Conservation (phyloP, 1,140 invertebrate genomes). For the Heterodera carotae region DNA sequence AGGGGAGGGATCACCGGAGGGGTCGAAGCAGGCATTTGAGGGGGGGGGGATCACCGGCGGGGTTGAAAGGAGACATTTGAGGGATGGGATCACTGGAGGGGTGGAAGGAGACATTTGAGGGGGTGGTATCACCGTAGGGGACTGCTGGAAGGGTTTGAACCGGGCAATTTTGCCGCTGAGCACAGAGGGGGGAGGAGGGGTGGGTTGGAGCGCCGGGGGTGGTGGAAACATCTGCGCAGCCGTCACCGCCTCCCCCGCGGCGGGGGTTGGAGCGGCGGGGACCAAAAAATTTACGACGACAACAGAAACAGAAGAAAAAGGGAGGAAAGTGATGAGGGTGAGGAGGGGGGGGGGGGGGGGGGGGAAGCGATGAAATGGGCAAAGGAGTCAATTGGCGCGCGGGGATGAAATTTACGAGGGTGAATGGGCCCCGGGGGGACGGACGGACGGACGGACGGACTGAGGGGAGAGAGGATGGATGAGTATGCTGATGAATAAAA, state of each 20-base stretch:
- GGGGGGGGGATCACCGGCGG: too few species aligned
- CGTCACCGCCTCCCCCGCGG: too few species aligned
- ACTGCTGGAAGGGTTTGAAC: conserved; percentile 6
- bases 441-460: background rate
- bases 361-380: background rate
- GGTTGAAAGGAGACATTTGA: background rate
- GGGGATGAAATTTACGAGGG: background rate
- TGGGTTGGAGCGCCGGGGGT: too few species aligned
- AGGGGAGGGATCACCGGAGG: too few species aligned
- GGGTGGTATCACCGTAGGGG: background rate
- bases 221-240: background rate
- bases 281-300: background rate
- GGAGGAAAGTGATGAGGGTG: background rate
- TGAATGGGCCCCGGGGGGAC: background rate
- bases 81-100: background rate
- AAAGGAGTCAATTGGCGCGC: conserved; percentile 1
- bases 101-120: too few species aligned
- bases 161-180: conserved; percentile 1
- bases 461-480: background rate
- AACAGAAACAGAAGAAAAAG: conserved; percentile 1
- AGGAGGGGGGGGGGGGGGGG: too few species aligned
- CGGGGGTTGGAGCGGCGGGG: too few species aligned
- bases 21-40: too few species aligned
- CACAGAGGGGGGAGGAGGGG: background rate
- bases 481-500: background rate